phyloP scores from a whole-genome alignment of 2,888 invertebrate genomes.

The Beris chalybata region DNA sequence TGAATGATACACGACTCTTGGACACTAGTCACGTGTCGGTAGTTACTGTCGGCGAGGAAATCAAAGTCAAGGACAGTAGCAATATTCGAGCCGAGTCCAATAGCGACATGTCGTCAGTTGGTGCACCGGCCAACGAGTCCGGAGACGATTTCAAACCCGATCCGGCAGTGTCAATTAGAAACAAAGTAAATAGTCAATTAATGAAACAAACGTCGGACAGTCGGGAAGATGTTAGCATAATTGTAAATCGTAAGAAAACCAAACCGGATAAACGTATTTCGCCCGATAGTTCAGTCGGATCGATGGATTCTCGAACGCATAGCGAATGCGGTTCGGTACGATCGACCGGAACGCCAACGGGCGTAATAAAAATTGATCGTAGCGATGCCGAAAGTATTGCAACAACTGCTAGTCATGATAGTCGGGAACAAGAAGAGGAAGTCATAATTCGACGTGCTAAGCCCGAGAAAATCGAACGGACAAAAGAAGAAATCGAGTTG shows the following conservation, averaged over 20 bases:
- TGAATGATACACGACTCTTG: constrained; percentile 52
- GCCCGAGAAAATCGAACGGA: constrained; percentile 52
- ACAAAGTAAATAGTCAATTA: constrained; percentile 59
- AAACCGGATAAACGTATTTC: constrained; percentile 54
- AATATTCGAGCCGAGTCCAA: constrained; percentile 43
- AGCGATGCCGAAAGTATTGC: constrained; percentile 84
- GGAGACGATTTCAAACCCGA: constrained; percentile 34
- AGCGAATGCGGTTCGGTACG: constrained; percentile 76
- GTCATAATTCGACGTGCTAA: constrained; percentile 70
- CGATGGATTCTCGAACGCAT: constrained; percentile 61
- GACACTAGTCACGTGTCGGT: constrained; percentile 92
- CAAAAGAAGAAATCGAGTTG: constrained; percentile 78
- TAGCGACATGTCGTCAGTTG: constrained; percentile 43
- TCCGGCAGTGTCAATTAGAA: constrained; percentile 37
- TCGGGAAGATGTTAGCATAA: constrained; percentile 55
- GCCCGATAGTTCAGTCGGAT: constrained; percentile 65
- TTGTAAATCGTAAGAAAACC: constrained; percentile 55
- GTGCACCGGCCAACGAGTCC: constrained; percentile 35
- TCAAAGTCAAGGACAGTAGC: constrained; percentile 73
- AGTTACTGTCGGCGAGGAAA: constrained; percentile 83
- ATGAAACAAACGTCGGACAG: constrained; percentile 43
- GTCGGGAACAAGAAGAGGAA: constrained; percentile 64
- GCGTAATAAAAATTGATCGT: constrained; percentile 61
- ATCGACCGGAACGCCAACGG: constrained; percentile 60
- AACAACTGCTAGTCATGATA: constrained; percentile 76